Evolutionary conservation across 2,888 invertebrate species (phyloP).

Genomic region (Morpho deidamia): DNA sequence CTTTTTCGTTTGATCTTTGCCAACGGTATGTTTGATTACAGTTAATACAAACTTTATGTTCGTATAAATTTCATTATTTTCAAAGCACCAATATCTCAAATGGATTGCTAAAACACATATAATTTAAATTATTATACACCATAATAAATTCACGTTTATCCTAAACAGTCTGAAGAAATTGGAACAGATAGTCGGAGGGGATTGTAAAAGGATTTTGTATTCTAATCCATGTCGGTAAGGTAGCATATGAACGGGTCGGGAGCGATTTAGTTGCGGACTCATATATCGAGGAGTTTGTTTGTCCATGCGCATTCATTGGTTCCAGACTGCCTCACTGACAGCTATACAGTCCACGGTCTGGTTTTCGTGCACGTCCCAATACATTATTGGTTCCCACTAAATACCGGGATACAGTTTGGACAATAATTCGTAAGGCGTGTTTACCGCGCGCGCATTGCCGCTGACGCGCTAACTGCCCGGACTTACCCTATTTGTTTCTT

Average conservation of each 20-base stretch:
- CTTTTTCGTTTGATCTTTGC: too few relatives aligned
- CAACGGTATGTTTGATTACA: too few relatives aligned
- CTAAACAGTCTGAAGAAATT: slow-evolving; percentile 3
- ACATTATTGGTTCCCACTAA: slow-evolving; percentile 55
- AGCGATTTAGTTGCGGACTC: background rate
- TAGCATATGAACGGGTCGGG: too few relatives aligned
- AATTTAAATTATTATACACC: slow-evolving; percentile 5
- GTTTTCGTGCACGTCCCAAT: slow-evolving; percentile 57
- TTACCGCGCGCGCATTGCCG: slow-evolving; percentile 23
- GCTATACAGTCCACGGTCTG: slow-evolving; percentile 49
- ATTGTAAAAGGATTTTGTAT: background rate
- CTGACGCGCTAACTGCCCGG: slow-evolving; percentile 23
- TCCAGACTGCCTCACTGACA: slow-evolving; percentile 31
- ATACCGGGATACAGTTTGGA: slow-evolving; percentile 40
- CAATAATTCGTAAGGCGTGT: slow-evolving; percentile 59
- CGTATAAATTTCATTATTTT: background rate
- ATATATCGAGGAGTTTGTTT: slow-evolving; percentile 41
- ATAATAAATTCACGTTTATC: slow-evolving; percentile 1
- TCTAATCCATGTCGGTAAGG: background rate
- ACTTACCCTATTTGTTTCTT: slow-evolving; percentile 18
- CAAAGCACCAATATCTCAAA: background rate
- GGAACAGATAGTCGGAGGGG: background rate
- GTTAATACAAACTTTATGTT: background rate
- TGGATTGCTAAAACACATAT: slow-evolving; percentile 2
- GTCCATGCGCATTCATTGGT: slow-evolving; percentile 41